phyloP scores from a whole-genome alignment of 1,140 invertebrate species.

The fruit fly (Drosophila melanogaster) region Release_6_plus_ISO1_MT NT_037436.4:19309501-19310000 shows the following conservation, averaged over 20 bases:
- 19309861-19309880: slow-evolving; percentile 92
- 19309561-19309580: slow-evolving; percentile 84
- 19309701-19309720: neutral
- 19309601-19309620: slow-evolving; percentile 64
- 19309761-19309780: slow-evolving; percentile 93
- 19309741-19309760: slow-evolving; percentile 91
- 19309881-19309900: slow-evolving; percentile 92
- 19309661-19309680: slow-evolving; percentile 58
- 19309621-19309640: slow-evolving; percentile 72
- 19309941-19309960: slow-evolving; percentile 91
- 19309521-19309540: slow-evolving; percentile 60
- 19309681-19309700: slow-evolving; percentile 65
- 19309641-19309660: slow-evolving; percentile 76
- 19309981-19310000: slow-evolving; percentile 92
- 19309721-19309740: slow-evolving; percentile 85
- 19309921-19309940: neutral
- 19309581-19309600: slow-evolving; percentile 79
- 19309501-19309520: slow-evolving; percentile 71
- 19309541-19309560: slow-evolving; percentile 78
- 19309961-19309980: slow-evolving; percentile 94
- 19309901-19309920: slow-evolving; percentile 5
- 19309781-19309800: slow-evolving; percentile 93
- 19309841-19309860: slow-evolving; percentile 92
- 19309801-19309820: slow-evolving; percentile 93
- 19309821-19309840: slow-evolving; percentile 95